Evolutionary conservation across 1,140 invertebrate species (phyloP), one percentile per base, ranked within the genome.

Genomic region (Papilio dardanus): DNA sequence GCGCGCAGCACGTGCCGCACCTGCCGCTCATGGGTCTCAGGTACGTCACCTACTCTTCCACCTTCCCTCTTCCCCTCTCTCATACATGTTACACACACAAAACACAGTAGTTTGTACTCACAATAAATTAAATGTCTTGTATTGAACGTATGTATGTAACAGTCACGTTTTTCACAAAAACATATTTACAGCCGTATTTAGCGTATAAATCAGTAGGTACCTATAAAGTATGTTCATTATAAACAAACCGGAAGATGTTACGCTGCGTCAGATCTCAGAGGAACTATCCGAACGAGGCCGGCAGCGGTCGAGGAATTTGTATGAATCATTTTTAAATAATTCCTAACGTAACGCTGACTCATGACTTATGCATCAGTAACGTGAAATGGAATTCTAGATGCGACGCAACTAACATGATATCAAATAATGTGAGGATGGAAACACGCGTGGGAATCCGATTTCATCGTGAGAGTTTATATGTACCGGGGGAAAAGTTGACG

Each of bases 1-100:
- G 90, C 37, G 86, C 85, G 65, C 91, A 92, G 78, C 92, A 93
- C 77, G 92, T 89, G 76, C 90, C 87, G 19, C 93, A 91, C 81
- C 90, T 95, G 79, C 95, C 95, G 2, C 88, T 96, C 71, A 95
- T 95, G 94, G 95, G 95, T 33, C 88, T 96, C 58, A 90, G 94
- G 93, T 94, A 73, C 88, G 91, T 88, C 77, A 74, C 6, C 5
- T 14, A n/a, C n/a, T n/a, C n/a, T n/a, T n/a, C n/a, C n/a, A n/a
- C n/a, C n/a, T n/a, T n/a, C n/a, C n/a, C n/a, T n/a, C n/a, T n/a
- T n/a, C n/a, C n/a, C n/a, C n/a, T n/a, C n/a, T n/a, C n/a, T n/a
- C n/a, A n/a, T 35, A 14, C 40, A 30, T 66, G 30, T 35, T 40
- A 10, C 1, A 37, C 28, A 37, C 3, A 19, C 30, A 33, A 62